A percentile compares a stretch with the other conserved stretches of the same genome.
These are phyloP conservation scores for Hippasteria phrygiana DNA, from an alignment of 53 echinoderm and acorn worm genomes.

Conservation along the genomic window DNA sequence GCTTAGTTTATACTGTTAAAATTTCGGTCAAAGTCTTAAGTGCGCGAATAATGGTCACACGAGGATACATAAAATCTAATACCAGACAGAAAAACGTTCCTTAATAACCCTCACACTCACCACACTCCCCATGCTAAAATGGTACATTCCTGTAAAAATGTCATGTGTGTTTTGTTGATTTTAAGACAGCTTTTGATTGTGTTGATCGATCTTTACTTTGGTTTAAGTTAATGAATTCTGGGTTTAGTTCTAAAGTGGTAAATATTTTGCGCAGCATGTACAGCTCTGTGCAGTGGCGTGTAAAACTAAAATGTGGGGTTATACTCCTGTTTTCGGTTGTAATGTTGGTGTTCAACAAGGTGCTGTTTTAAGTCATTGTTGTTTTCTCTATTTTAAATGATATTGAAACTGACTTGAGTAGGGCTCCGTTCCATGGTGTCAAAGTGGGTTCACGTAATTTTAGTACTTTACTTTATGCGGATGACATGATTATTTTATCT, in stretches of 20 bases:
- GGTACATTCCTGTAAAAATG: too few relatives aligned
- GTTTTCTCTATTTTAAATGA: constrained; percentile 29
- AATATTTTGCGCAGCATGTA: background rate
- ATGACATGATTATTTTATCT: constrained; percentile 42
- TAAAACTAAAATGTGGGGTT: background rate
- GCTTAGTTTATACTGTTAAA: too few relatives aligned
- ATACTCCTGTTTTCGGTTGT: background rate
- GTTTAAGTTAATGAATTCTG: background rate
- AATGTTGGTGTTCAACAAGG: constrained; percentile 34
- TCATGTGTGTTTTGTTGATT: background rate
- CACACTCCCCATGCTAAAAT: too few relatives aligned
- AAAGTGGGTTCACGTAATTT: background rate
- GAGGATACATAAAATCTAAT: too few relatives aligned
- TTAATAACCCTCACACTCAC: too few relatives aligned
- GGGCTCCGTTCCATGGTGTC: constrained; percentile 8
- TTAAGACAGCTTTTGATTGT: background rate
- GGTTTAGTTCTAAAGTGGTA: background rate
- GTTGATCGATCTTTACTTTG: background rate
- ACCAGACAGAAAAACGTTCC: too few relatives aligned
- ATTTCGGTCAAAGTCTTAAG: too few relatives aligned
- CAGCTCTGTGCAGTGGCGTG: background rate
- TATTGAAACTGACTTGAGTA: constrained; percentile 11
- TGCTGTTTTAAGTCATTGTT: constrained; percentile 29
- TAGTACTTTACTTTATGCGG: constrained; percentile 10
- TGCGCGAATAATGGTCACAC: too few relatives aligned